Conservation (phyloP, 2,888 invertebrate genomes). For the Harpalus rubripes region DNA sequence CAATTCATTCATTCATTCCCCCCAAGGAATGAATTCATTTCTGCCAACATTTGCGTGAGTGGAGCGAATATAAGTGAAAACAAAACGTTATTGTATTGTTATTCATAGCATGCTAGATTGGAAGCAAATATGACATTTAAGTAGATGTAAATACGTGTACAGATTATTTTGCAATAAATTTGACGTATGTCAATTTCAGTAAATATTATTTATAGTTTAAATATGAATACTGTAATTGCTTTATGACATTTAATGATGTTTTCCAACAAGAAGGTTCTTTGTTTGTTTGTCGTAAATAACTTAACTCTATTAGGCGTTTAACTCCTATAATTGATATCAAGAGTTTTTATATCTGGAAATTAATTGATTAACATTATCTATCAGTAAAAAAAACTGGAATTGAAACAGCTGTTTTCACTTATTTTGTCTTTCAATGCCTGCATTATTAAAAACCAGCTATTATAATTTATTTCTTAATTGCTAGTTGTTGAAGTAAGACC, state of each 20-base stretch:
- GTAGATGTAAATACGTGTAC: conserved; percentile 7
- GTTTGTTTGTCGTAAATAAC: conserved; percentile 21
- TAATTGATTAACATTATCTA: conserved; percentile 23
- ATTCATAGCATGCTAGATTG: conserved; percentile 19
- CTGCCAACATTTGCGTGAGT: conserved; percentile 12
- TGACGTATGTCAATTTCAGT: not conserved
- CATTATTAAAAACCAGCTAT: not conserved
- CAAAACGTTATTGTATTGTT: conserved; percentile 8
- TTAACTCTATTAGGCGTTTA: conserved; percentile 16
- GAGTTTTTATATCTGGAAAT: conserved; percentile 11
- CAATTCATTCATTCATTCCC: not conserved
- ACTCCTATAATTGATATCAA: conserved; percentile 28
- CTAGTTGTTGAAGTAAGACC: not conserved
- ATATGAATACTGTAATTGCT: conserved; percentile 3
- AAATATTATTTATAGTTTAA: not conserved
- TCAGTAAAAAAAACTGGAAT: conserved; percentile 6
- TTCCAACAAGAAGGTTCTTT: conserved; percentile 23
- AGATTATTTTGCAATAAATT: conserved; percentile 20
- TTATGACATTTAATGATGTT: not conserved
- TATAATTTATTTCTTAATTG: not conserved
- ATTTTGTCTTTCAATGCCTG: not conserved
- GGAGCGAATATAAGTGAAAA: conserved; percentile 5
- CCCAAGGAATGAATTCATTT: conserved; percentile 27
- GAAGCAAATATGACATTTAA: conserved; percentile 18
- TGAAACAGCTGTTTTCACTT: not conserved